Evolutionary conservation across 2,113 vertebrate genomes (phyloP).

Genomic region (Excalfactoria chinensis): DNA sequence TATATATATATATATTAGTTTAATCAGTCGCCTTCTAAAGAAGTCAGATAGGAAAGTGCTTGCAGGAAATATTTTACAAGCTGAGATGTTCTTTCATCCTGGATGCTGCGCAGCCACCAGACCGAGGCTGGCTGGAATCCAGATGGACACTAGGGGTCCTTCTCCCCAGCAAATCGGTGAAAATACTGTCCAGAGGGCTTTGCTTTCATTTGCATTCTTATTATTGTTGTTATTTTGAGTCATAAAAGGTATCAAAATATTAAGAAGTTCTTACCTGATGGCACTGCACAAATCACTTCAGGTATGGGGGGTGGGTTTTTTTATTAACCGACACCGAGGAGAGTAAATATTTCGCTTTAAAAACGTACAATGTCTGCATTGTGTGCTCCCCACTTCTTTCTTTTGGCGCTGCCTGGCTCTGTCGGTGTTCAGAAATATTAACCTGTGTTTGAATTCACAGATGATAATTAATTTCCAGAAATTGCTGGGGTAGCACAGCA

Average conservation of each 20-base stretch:
- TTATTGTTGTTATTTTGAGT: conserved; percentile 54
- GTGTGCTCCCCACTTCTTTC: background rate
- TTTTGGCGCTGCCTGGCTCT: background rate
- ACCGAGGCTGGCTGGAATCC: conserved; percentile 59
- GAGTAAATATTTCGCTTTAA: background rate
- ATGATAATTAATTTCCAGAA: background rate
- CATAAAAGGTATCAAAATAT: conserved; percentile 33
- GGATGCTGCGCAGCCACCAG: conserved; percentile 28
- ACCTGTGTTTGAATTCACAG: background rate
- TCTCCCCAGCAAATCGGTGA: conserved; percentile 52
- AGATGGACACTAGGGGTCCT: conserved; percentile 71
- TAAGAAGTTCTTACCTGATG: background rate
- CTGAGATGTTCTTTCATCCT: conserved; percentile 39
- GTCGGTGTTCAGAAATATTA: background rate
- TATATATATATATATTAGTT: background rate
- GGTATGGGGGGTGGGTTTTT: background rate
- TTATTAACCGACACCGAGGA: background rate
- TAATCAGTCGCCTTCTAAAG: conserved; percentile 40
- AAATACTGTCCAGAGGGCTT: conserved; percentile 58
- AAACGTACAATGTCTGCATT: background rate
- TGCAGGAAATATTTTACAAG: conserved; percentile 40
- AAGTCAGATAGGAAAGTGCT: conserved; percentile 31
- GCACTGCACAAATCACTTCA: background rate
- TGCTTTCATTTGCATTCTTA: conserved; percentile 54
- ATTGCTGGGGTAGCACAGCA: background rate